Conservation (phyloP, 2,888 invertebrate genomes). For the Thecocarcelia acutangulata region DNA sequence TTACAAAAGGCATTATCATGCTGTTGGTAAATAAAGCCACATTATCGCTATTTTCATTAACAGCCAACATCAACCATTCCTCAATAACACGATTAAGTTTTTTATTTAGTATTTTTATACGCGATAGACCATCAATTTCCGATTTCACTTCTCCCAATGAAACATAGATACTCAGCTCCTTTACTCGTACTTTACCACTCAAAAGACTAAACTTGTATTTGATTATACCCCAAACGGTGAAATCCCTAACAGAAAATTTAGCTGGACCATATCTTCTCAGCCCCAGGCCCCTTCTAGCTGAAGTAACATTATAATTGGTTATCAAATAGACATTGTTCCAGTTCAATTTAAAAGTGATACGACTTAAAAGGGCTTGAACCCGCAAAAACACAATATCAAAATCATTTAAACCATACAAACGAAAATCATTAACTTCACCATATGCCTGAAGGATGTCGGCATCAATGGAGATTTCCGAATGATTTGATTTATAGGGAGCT, state of each 20-base stretch:
- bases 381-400: constrained; percentile 73
- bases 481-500: constrained; percentile 72
- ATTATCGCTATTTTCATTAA: constrained; percentile 77
- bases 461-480: constrained; percentile 71
- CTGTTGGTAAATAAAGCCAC: constrained; percentile 72
- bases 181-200: constrained; percentile 71
- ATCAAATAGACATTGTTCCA: constrained; percentile 72
- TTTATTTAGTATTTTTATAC: constrained; percentile 73
- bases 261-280: constrained; percentile 74
- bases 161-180: constrained; percentile 72
- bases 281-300: constrained; percentile 58
- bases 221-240: constrained; percentile 72
- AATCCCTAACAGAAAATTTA: constrained; percentile 73
- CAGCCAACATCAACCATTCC: constrained; percentile 74
- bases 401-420: constrained; percentile 74
- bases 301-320: constrained; percentile 73
- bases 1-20: constrained; percentile 72
- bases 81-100: constrained; percentile 77
- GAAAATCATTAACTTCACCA: constrained; percentile 72
- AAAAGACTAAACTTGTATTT: constrained; percentile 73
- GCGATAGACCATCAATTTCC: constrained; percentile 75
- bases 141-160: constrained; percentile 74
- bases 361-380: constrained; percentile 70
- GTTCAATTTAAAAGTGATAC: constrained; percentile 71
- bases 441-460: constrained; percentile 58